Evolutionary conservation across 2,888 invertebrate species (phyloP), one percentile per base, ranked within the genome.

Genomic region (Yponomeuta malinellus): DNA sequence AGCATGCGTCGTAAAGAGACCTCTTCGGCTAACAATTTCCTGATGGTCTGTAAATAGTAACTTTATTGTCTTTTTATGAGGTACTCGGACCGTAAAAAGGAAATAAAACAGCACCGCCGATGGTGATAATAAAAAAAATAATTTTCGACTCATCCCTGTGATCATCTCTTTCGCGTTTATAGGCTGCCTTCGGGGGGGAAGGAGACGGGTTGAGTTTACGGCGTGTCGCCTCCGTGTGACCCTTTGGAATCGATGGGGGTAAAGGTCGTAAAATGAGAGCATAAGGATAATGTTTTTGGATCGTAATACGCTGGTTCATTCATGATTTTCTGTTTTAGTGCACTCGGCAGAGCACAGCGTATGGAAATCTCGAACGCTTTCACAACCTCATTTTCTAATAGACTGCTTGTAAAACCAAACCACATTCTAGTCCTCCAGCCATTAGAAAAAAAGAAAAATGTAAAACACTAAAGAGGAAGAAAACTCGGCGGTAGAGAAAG

Each of bases 51-150:
- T 93, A 93, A 93, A 93, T 93, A 92, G 92, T 92, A 92, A 92
- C 91, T 93, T 93, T 93, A 93, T 89, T 92, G 92, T 92, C 89
- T 91, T 92, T 92, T 93, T 93, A 93, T 93, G 93, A 92, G 92
- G 92, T 92, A 92, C 92, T 92, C 91, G 89, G 91, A 90, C 90
- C 92, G 90, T 93, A 92, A 93, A 93, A 93, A 92, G 89, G 92
- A 92, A 93, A 93, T 93, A 93, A 93, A 93, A 92, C 91, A 90
- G 92, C 92, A 90, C 92, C 92, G 90, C 92, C 91, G 92, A 90
- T 92, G 91, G 92, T 89, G 92, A 90, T 92, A 92, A 92, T 92
- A 92, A 92, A 92, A 92, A 92, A 91, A 92, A 92, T 89, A 91
- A 91, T 90, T 91, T 90, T 91, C 92, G 89, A 89, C 92, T 92